A percentile compares a stretch with the other conserved stretches of the same genome.
Evolutionary conservation across 23 tunicate species (phyloP).

Genomic region (Trididemnum nubilum): DNA sequence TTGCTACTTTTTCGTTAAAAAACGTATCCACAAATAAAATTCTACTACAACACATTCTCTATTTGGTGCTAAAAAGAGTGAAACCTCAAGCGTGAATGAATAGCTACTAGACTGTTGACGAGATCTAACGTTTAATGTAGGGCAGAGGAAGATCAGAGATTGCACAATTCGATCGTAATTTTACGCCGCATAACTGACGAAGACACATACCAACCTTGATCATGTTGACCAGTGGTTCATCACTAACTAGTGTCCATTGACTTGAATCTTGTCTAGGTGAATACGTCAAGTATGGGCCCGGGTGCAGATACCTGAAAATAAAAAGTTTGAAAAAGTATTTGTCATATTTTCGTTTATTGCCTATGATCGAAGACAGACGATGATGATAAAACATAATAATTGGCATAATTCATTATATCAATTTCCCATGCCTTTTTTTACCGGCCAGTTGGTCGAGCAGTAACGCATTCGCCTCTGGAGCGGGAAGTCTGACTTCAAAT

Average conservation of each 20-base stretch:
- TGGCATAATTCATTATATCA: not conserved
- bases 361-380: not conserved
- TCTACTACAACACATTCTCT: no score
- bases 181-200: no score
- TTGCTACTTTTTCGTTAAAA: no score
- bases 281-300: conserved; percentile 88
- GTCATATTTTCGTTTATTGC: not conserved
- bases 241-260: conserved; percentile 89
- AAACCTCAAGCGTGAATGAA: no score
- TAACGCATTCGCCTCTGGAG: not conserved
- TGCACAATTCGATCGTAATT: no score
- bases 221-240: conserved; percentile 92
- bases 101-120: no score
- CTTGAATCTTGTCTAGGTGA: conserved; percentile 81
- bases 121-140: no score
- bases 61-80: no score
- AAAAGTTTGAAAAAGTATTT: not conserved
- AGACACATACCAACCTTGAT: conserved; percentile 79
- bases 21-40: no score
- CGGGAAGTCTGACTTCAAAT: not conserved
- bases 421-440: not conserved
- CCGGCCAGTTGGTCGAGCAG: not conserved
- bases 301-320: conserved; percentile 64
- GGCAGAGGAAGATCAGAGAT: no score
- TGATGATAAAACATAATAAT: not conserved